Percentiles rank a stretch among this genome's conserved stretches.
Evolutionary conservation across 2,888 invertebrate species (phyloP).

Genomic region (Leptopilina syphax): DNA sequence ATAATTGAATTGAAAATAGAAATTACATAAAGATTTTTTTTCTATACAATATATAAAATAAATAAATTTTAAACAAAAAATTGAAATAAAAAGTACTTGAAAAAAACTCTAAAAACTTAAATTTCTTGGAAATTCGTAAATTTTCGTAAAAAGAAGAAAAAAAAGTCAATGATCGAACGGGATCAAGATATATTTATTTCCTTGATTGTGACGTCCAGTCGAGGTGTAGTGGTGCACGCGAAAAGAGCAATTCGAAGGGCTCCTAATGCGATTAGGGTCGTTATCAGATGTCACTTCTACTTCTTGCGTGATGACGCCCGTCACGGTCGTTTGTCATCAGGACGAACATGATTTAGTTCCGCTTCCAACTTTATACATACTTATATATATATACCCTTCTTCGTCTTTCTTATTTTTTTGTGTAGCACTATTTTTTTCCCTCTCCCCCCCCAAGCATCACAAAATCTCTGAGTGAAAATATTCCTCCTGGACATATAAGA

Average conservation of each 20-base stretch:
- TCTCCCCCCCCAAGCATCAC: conserved; percentile 44
- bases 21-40: no score
- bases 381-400: conserved; percentile 51
- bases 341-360: conserved; percentile 75
- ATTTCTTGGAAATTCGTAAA: neutral
- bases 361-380: conserved; percentile 59
- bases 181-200: conserved; percentile 31
- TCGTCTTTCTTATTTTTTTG: conserved; percentile 5
- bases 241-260: conserved; percentile 54
- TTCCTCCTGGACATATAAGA: conserved; percentile 42
- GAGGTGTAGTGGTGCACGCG: conserved; percentile 8
- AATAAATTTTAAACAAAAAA: no score
- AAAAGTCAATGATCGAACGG: conserved; percentile 24
- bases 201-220: neutral
- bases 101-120: neutral
- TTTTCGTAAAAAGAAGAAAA: neutral
- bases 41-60: no score
- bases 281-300: conserved; percentile 75
- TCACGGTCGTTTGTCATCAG: conserved; percentile 74
- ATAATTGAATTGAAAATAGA: no score
- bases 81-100: neutral
- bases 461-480: conserved; percentile 54
- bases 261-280: conserved; percentile 73
- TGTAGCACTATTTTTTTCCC: conserved; percentile 31
- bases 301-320: conserved; percentile 72